A percentile compares a stretch with the other conserved stretches of the same genome.
phyloP scores from a whole-genome alignment of 2,797 vertebrate species.

The Falco rusticolus region DNA sequence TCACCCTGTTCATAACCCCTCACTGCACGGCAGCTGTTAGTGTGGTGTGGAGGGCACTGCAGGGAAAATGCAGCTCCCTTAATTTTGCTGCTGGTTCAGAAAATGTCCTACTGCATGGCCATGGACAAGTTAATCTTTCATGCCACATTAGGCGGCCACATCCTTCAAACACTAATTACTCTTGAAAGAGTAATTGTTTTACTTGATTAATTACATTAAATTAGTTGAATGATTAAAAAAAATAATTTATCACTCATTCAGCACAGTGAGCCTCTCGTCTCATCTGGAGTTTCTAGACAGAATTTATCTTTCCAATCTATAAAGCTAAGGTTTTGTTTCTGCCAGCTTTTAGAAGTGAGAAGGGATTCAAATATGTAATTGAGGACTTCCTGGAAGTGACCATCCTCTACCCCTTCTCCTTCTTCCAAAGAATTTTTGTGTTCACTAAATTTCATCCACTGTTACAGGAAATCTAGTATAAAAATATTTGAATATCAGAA shows the following conservation, averaged over 20 bases:
- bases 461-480: neutral
- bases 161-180: neutral
- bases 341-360: neutral
- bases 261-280: neutral
- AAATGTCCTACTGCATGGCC: neutral
- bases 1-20: neutral
- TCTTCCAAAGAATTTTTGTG: neutral
- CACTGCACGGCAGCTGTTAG: accelerated
- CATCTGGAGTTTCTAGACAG: neutral
- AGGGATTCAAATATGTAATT: neutral
- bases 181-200: neutral
- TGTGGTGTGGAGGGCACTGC: neutral
- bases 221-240: no score
- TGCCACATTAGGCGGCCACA: neutral
- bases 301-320: neutral
- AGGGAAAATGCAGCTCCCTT: neutral
- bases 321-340: neutral
- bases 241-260: neutral
- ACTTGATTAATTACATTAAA: neutral
- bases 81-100: neutral
- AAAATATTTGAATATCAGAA: neutral
- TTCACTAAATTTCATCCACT: neutral
- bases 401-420: neutral
- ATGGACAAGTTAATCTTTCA: neutral
- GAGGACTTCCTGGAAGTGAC: neutral